Base-by-base conservation (phyloP, 1,140 invertebrate species). In the Grapholita molesta region DNA sequence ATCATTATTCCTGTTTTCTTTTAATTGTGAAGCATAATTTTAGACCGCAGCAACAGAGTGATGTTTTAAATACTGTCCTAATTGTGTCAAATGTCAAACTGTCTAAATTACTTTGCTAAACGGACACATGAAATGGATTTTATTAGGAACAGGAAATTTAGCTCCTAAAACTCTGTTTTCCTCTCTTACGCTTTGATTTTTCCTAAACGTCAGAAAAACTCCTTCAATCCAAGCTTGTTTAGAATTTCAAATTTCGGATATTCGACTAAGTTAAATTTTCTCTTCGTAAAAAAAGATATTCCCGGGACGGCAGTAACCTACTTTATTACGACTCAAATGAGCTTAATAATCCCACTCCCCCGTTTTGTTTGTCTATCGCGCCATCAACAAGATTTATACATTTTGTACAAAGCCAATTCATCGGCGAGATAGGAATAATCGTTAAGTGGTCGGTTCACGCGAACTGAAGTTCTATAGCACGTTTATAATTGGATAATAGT, bases 401-500 rank as follows among this genome's bases (percentile, higher is more conserved):
- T 48, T 48, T 48, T 48, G 30, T 25, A 61, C 55, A 61, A 30
- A 61, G n/a, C 25, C 25, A 28, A 61, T 61, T 61, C 15, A 61
- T 61, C 55, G 24, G 55, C n/a, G 30, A 32, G 55, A 61, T 61
- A 30, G 25, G 55, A 61, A 61, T 25, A 61, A 61, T 61, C 55
- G 55, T 25, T 61, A 61, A 61, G 55, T 61, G 55, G 55, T 25
- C 25, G 55, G 24, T 78, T 69, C 48, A 33, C 64, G 61, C 67
- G 71, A 72, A n/a, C n/a, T n/a, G n/a, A n/a, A 75, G 71, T 77
- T 74, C 73, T 70, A 77, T 75, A 77, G 79, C 80, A 77, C 77
- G 74, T 72, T 71, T 78, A 85, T 86, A 88, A 88, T 87, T 87
- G 85, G 87, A 89, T 86, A 84, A 82, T 76, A 71, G 76, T 75